Conservation (phyloP, 2,113 vertebrate genomes). For the Seriola quinqueradiata region DNA sequence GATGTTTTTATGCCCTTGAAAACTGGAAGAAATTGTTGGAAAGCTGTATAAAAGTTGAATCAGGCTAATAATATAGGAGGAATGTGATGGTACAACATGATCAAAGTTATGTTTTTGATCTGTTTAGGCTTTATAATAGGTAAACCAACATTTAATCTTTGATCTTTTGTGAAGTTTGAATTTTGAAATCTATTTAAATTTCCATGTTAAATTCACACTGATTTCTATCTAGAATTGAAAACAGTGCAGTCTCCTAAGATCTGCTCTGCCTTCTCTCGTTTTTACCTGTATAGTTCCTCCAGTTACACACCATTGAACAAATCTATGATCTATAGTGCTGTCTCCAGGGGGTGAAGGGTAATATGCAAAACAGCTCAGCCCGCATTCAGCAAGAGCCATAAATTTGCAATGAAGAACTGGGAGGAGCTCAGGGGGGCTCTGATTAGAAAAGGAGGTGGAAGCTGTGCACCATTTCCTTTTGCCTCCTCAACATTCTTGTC, state of each 20-base stretch:
- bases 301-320: conserved; percentile 55
- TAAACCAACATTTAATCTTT: neutral
- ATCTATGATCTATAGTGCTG: conserved; percentile 49
- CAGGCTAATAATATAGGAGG: neutral
- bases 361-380: conserved; percentile 75
- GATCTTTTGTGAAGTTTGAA: neutral
- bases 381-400: conserved; percentile 71
- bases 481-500: conserved; percentile 75
- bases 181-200: no score
- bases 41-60: neutral
- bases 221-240: neutral
- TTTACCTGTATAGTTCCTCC: conserved; percentile 46
- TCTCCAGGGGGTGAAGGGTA: conserved; percentile 50
- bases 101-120: neutral
- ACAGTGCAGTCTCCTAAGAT: neutral
- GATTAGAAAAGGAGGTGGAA: conserved; percentile 36
- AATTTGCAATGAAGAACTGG: conserved; percentile 63
- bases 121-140: neutral
- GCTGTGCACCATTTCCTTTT: conserved; percentile 54
- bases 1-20: neutral
- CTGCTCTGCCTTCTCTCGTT: conserved; percentile 1
- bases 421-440: conserved; percentile 44
- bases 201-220: neutral
- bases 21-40: neutral
- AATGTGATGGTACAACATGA: neutral